Evolutionary conservation across 1,140 invertebrate species (phyloP), one percentile per base, ranked within the genome.

Genomic region (Listronotus bonariensis): DNA sequence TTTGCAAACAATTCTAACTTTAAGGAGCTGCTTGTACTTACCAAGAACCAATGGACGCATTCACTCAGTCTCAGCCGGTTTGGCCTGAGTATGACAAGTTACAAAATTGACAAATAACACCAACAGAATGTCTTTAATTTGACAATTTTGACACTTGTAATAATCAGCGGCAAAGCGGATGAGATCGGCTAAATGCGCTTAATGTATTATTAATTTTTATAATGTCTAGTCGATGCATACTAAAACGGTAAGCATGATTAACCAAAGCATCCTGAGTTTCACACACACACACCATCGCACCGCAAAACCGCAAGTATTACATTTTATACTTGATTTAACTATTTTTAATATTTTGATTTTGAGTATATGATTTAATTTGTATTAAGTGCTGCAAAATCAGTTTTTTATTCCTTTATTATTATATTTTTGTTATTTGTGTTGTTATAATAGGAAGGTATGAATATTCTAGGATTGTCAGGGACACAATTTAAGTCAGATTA

Each of bases 231-330:
- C 60, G 20, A 26, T 40, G 42, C 46, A 18, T 43, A 52, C 60
- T 40, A 54, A 54, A 15, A 1, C 6, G 15, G 12, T 15, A 18
- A 49, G 46, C 46, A 49, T 18, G 46, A 58, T 45, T 18, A 51
- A 63, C 68, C 68, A 70, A 70, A 70, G 60, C 52, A 53, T 52
- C 53, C 54, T 41, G 43, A 53, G 17, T 48, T 62, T 65, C 57
- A 34, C 48, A 36, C 32, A 41, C 20, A 12, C 5, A 15, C 7
- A 17, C 14, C 42, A 54, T 69, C 68, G 61, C 67, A 69, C 67
- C 59, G 48, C 14, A 18, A 60, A 64, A 72, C 62, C 70, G 68
- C 68, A 72, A 72, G 70, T 72, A 72, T 72, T 62, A 15, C 17
- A 51, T 41, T 56, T 45, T 63, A 15, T 63, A 34, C 52, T 63